Base-by-base conservation (phyloP, 1,140 invertebrate species). In the Adelges cooleyi region DNA sequence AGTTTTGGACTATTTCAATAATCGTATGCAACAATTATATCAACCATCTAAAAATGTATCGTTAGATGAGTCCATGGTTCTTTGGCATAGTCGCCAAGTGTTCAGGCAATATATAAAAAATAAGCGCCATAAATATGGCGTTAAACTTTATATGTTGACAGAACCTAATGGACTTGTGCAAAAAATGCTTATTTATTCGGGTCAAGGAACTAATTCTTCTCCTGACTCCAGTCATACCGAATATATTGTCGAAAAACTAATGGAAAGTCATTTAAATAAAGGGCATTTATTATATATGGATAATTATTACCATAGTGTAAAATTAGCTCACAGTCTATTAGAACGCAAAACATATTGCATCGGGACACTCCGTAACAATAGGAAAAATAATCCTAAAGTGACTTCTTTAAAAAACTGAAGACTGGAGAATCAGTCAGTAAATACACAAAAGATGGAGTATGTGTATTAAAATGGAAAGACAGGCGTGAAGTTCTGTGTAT, bases 401-500 rank as follows among this genome's bases (percentile, higher is more conserved):
- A n/a, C n/a, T 27, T n/a, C 2, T 6, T 17, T n/a, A 6, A 27
- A 50, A 50, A 50, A n/a, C 20, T 13, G 17, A 50, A 50, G 29
- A 29, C 25, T 53, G 36, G 50, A 22, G 65, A 52, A 52, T 40
- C 29, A 10, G 27, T 40, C 13, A 25, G 49, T 23, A n/a, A 38
- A n/a, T 54, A 23, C 29, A 67, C 51, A 3, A 13, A 46, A 51
- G 18, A 44, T 15, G 36, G 44, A 3, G 20, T 52, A n/a, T 56
- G 36, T 50, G 71, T 75, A 2, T 69, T 67, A 8, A 73, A 73
- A 50, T 75, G 74, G 72, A 70, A 69, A 25, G 73, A 76, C 62
- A 73, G 71, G 54, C 67, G 72, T 2, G 69, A 71, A 50, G 71
- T 73, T 9, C 42, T 70, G 15, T 68, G 69, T 65, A 67, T 75